Conservation (phyloP, 2,113 vertebrate genomes). For the Xyrauchen texanus region DNA sequence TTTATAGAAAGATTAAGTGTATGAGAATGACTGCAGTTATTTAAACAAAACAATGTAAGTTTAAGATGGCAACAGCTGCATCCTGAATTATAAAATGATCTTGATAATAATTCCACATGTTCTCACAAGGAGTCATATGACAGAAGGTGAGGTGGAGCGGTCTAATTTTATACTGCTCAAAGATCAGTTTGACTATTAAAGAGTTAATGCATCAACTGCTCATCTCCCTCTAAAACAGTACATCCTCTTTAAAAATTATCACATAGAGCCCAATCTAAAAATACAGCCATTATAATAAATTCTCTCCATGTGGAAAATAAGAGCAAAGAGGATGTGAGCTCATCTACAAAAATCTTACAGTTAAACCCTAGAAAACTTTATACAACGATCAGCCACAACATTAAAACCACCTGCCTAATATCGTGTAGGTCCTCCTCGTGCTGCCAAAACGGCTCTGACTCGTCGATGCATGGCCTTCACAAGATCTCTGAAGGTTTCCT, state of each 20-base stretch:
- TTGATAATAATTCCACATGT: slow-evolving; percentile 42
- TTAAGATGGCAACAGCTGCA: slow-evolving; percentile 26
- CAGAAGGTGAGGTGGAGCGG: no score
- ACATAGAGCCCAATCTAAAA: not conserved
- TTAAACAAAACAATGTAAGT: no score
- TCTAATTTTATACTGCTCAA: no score
- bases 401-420: no score
- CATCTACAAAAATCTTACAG: not conserved
- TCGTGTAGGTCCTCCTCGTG: no score
- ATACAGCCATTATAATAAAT: not conserved
- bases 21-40: slow-evolving; percentile 1
- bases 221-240: not conserved
- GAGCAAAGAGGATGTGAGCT: not conserved
- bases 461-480: no score
- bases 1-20: not conserved
- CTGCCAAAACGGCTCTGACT: no score
- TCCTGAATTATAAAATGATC: slow-evolving; percentile 33
- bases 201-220: slow-evolving; percentile 21
- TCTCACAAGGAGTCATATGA: slow-evolving; percentile 30
- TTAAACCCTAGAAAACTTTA: no score
- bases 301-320: no score
- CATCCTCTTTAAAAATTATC: not conserved
- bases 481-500: no score
- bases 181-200: not conserved
- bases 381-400: no score